These are phyloP conservation scores for Ommatoiulus sabulosus DNA, from an alignment of 2,888 invertebrate species.

Conservation along the genomic window DNA sequence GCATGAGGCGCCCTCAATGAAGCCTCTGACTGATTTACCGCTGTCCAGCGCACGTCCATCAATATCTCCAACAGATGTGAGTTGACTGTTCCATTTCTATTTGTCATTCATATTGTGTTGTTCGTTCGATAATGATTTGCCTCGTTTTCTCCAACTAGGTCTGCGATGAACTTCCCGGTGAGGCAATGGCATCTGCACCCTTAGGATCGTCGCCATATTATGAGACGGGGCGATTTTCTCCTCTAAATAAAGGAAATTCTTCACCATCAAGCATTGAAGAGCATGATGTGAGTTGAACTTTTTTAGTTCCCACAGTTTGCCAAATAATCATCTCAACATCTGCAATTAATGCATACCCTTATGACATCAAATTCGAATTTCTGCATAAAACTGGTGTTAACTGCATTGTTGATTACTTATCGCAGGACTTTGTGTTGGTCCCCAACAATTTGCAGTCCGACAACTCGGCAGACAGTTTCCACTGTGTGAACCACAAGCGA, in stretches of 20 bases:
- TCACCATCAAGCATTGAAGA: constrained; percentile 57
- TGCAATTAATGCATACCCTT: too few species aligned
- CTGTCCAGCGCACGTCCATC: not conserved
- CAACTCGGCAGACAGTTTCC: constrained; percentile 45
- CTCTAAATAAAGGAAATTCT: constrained; percentile 44
- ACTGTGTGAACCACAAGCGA: constrained; percentile 18
- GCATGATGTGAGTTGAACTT: constrained; percentile 58
- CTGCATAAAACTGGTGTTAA: not conserved
- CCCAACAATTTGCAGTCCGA: constrained; percentile 69
- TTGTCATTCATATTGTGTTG: not conserved
- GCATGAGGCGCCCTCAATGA: constrained; percentile 55
- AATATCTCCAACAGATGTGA: constrained; percentile 32
- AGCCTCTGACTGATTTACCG: not conserved
- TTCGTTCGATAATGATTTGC: not conserved
- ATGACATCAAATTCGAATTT: too few species aligned
- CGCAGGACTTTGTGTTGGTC: constrained; percentile 81
- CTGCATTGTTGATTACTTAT: not conserved
- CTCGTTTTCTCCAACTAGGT: not conserved
- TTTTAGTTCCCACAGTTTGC: too few species aligned
- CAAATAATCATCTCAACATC: too few species aligned
- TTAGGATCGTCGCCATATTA: constrained; percentile 1
- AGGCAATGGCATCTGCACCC: constrained; percentile 5
- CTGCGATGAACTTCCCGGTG: constrained; percentile 45
- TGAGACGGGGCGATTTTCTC: constrained; percentile 12
- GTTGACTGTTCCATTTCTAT: not conserved